Percentiles rank a stretch among this genome's conserved stretches.
Conservation (phyloP, 2,113 vertebrate species). For the Aphelocoma coerulescens region DNA sequence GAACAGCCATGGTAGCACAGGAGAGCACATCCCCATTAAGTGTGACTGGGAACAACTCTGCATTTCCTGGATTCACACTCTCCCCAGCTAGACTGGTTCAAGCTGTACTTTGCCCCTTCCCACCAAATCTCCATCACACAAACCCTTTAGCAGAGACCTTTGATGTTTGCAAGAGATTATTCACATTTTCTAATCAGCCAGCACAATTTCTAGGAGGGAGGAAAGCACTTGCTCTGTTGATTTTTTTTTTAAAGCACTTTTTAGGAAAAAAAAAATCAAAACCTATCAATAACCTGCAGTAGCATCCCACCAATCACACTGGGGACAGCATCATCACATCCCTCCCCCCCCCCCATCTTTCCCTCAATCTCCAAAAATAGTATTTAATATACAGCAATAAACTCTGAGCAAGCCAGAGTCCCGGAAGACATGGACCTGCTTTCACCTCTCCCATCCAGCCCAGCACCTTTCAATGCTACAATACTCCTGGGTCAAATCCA, state of each 20-base stretch:
- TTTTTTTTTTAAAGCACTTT: conserved; percentile 31
- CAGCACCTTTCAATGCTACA: background rate
- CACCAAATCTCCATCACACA: background rate
- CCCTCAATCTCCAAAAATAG: conserved; percentile 37
- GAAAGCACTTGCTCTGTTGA: conserved; percentile 44
- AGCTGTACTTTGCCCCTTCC: background rate
- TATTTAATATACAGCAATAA: conserved; percentile 54
- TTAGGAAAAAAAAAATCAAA: background rate
- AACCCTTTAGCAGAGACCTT: background rate
- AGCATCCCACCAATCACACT: background rate
- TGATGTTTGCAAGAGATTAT: conserved; percentile 1
- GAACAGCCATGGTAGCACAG: background rate
- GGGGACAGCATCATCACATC: background rate
- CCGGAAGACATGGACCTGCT: conserved; percentile 45
- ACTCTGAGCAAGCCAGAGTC: conserved; percentile 57
- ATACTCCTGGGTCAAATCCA: background rate
- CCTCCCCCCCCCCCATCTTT: conserved; percentile 24
- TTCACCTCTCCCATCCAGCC: background rate
- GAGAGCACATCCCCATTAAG: background rate
- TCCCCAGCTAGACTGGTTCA: background rate
- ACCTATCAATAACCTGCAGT: background rate
- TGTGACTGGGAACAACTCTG: background rate
- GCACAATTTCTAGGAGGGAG: conserved; percentile 25
- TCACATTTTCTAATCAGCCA: conserved; percentile 18
- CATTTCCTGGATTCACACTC: background rate